Evolutionary conservation across 2,888 invertebrate species (phyloP).

Genomic region (Habrosyne pyritoides): DNA sequence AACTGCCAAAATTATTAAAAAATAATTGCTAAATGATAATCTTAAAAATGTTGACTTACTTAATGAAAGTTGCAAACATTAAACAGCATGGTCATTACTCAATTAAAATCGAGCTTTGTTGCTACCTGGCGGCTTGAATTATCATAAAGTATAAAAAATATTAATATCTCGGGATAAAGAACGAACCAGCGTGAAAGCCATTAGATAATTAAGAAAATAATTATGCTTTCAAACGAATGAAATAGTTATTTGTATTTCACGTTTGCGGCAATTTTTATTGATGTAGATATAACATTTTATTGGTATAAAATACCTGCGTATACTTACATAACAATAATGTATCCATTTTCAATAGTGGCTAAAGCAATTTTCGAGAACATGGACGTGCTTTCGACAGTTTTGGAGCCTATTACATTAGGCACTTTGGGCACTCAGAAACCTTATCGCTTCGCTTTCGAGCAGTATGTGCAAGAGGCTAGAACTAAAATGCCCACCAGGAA

Average conservation of each 20-base stretch:
- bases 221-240: not conserved
- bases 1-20: too few species aligned
- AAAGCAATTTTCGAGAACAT: constrained; percentile 73
- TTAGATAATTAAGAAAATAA: not conserved
- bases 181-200: not conserved
- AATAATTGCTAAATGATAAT: too few species aligned
- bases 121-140: constrained; percentile 9
- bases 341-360: constrained; percentile 49
- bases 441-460: constrained; percentile 71
- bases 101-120: constrained; percentile 23
- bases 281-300: not conserved
- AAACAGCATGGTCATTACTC: constrained; percentile 19
- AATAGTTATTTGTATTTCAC: not conserved
- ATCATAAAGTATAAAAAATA: not conserved
- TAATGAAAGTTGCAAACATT: not conserved
- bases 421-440: constrained; percentile 79
- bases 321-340: constrained; percentile 14
- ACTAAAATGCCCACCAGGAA: constrained; percentile 76
- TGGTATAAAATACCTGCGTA: not conserved
- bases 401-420: constrained; percentile 74
- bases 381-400: constrained; percentile 62
- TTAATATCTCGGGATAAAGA: not conserved
- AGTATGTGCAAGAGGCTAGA: constrained; percentile 73
- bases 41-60: not conserved
- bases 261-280: not conserved